Evolutionary conservation across 2,113 vertebrate genomes (phyloP).

Genomic region (Malurus alboscapulatus): DNA sequence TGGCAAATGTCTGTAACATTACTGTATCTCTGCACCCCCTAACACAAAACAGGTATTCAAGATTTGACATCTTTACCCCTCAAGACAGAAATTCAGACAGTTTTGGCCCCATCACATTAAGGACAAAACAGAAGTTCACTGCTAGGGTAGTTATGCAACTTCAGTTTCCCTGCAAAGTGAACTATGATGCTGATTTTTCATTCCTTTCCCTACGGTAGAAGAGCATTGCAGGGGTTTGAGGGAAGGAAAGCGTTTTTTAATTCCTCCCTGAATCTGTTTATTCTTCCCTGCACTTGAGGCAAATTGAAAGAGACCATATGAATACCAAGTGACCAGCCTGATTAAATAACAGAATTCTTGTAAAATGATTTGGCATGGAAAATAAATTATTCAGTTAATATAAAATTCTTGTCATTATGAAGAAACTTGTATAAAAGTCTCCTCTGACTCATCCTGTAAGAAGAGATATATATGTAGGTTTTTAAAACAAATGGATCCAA

Average conservation of each 20-base stretch:
- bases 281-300: not conserved
- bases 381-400: not conserved
- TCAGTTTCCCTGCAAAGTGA: not conserved
- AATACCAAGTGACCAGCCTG: not conserved
- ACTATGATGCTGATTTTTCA: not conserved
- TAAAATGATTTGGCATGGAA: not conserved
- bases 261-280: not conserved
- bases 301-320: not conserved
- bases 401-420: not conserved
- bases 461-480: not conserved
- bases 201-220: not conserved
- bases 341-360: not conserved
- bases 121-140: not conserved
- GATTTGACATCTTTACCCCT: not conserved
- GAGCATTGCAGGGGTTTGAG: not conserved
- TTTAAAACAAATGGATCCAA: not conserved
- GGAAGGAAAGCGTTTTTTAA: not conserved
- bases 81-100: not conserved
- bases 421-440: not conserved
- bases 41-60: not conserved
- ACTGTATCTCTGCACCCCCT: not conserved
- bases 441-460: not conserved
- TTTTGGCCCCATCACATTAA: not conserved
- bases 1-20: not conserved
- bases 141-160: not conserved